Base-by-base conservation (phyloP, 2,113 vertebrate genomes). In the Tachysurus vachellii region DNA sequence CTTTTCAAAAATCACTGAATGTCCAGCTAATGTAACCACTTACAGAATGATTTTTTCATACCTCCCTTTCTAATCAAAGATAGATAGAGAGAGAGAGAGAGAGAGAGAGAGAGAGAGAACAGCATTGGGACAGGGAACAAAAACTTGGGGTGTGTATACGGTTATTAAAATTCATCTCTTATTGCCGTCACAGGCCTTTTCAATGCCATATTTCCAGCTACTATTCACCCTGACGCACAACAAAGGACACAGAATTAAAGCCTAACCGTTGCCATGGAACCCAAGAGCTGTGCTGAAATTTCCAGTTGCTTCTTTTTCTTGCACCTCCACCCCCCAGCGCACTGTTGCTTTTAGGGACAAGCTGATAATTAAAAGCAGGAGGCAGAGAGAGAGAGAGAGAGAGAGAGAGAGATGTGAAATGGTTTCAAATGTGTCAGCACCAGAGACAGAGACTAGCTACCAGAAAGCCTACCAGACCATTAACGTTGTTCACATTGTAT, bases 111-210 rank as follows among this genome's bases (percentile, higher is more conserved):
- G 23, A 76, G 44, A 76, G 23, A 76, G 50, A 79, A 17, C 50
- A 57, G 77, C 54, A 80, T 36, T 21, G n/a, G 54, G 77, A 80
- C 54, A 57, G 53, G 31, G 88, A 90, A 92, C 81, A 90, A 77
- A 88, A 85, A 88, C 68, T 47, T 87, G 62, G 68, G 36, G 77
- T 85, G 85, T 70, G 86, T 82, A 59, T 70, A 80, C 79, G 83
- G 92, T 93, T 93, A 93, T 95, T 92, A 92, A 92, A 93, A 93
- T 94, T 93, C 87, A 93, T 92, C 92, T 92, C 80, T 84, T 86
- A 91, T 88, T 71, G 79, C 89, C 83, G 89, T 91, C 91, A 92
- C 91, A 91, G 93, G 64, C 89, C 91, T 91, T 94, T 95, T 94
- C 91, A 94, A 88, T 80, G 6, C 80, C 84, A 89, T 47, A 91